These are phyloP conservation scores for Melanostoma mellinum DNA, from an alignment of 2,888 invertebrate species.

Conservation along the genomic window DNA sequence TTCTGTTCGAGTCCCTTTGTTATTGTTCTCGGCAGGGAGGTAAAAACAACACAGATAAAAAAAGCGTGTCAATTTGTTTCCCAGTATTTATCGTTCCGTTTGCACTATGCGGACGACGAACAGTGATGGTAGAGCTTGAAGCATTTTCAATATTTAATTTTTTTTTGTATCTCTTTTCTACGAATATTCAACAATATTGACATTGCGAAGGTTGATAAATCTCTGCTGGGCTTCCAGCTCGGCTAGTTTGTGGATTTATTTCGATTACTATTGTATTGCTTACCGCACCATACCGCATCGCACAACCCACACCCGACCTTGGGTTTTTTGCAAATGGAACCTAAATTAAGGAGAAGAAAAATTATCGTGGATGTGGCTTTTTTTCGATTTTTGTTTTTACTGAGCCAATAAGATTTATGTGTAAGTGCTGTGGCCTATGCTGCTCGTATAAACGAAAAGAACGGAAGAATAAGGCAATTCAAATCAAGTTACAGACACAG, in stretches of 20 bases:
- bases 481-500: slow-evolving; percentile 23
- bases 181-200: slow-evolving; percentile 35
- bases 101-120: slow-evolving; percentile 20
- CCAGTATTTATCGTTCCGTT: slow-evolving; percentile 59
- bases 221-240: slow-evolving; percentile 21
- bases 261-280: slow-evolving; percentile 1
- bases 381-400: slow-evolving; percentile 1
- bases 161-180: not conserved
- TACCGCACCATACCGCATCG: not conserved
- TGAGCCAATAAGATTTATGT: slow-evolving; percentile 28
- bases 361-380: slow-evolving; percentile 26
- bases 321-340: slow-evolving; percentile 17
- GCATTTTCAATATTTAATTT: slow-evolving; percentile 37
- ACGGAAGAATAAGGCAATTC: slow-evolving; percentile 20
- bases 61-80: slow-evolving; percentile 67
- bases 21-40: slow-evolving; percentile 2
- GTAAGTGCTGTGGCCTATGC: too few species aligned
- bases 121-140: slow-evolving; percentile 15
- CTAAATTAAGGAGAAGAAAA: slow-evolving; percentile 5
- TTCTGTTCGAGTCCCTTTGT: not conserved
- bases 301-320: slow-evolving; percentile 3
- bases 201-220: slow-evolving; percentile 67
- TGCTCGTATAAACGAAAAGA: slow-evolving; percentile 6
- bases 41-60: slow-evolving; percentile 10
- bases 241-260: slow-evolving; percentile 39